Conservation (phyloP, 2,888 invertebrate species). For the Parelbella ahira region DNA sequence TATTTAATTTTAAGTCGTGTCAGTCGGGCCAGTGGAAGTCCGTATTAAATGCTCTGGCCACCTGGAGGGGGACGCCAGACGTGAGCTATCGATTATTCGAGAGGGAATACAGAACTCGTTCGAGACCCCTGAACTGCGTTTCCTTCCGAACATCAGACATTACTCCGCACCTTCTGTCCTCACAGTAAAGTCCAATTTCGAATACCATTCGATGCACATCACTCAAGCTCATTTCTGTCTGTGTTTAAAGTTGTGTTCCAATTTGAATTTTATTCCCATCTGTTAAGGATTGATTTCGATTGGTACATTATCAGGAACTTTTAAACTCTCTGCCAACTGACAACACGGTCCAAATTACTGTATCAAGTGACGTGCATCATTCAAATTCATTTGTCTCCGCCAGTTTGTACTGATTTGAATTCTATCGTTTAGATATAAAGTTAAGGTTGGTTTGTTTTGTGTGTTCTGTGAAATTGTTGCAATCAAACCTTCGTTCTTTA, state of each 20-base stretch:
- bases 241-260: conserved; percentile 2
- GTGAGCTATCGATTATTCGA: conserved; percentile 80
- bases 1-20: too few relatives aligned
- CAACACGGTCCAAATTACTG: conserved; percentile 19
- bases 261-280: conserved; percentile 4
- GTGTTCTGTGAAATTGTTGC: conserved; percentile 6
- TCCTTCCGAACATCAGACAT: conserved; percentile 44
- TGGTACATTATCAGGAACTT: conserved; percentile 2
- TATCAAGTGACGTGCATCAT: conserved; percentile 20
- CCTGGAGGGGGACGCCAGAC: conserved; percentile 66
- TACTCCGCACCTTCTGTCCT: conserved; percentile 17
- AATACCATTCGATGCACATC: conserved; percentile 5
- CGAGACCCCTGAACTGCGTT: conserved; percentile 55
- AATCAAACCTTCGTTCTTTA: conserved; percentile 8
- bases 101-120: conserved; percentile 65
- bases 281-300: conserved; percentile 1
- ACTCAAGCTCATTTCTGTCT: conserved; percentile 19
- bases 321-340: conserved; percentile 13
- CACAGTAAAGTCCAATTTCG: conserved; percentile 12
- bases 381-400: conserved; percentile 17
- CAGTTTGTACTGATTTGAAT: conserved; percentile 10
- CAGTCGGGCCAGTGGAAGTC: too few relatives aligned
- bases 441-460: conserved; percentile 2
- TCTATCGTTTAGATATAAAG: conserved; percentile 1
- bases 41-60: conserved; percentile 37